Evolutionary conservation across 2,113 vertebrate genomes (phyloP).

Genomic region (Azemiops feae): DNA sequence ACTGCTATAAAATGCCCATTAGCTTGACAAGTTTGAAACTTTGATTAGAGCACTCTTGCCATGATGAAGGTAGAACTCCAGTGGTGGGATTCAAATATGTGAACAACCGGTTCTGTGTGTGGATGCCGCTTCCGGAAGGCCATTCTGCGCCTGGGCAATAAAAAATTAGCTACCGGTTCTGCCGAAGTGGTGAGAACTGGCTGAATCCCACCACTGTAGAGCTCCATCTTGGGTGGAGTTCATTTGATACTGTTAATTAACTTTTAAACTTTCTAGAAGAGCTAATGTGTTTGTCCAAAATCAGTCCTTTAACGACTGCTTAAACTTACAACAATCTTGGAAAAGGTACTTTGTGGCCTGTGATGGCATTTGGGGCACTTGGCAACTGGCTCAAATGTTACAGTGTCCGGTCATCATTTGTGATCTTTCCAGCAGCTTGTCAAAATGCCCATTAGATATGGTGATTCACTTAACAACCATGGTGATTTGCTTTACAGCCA

Average conservation of each 20-base stretch:
- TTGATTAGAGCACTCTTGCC: background rate
- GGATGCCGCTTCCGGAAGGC: too few relatives aligned
- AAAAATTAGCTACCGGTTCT: too few relatives aligned
- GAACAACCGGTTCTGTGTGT: too few relatives aligned
- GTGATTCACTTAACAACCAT: background rate
- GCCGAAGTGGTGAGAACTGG: too few relatives aligned
- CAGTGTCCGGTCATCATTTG: too few relatives aligned
- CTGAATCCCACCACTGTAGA: too few relatives aligned
- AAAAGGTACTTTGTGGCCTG: background rate
- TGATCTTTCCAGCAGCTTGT: too few relatives aligned
- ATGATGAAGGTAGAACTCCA: background rate
- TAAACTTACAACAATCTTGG: background rate
- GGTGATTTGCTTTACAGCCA: background rate
- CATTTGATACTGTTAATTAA: background rate
- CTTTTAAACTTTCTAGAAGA: background rate
- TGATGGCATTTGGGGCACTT: background rate
- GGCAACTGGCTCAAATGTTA: too few relatives aligned
- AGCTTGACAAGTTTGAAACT: background rate
- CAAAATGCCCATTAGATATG: background rate
- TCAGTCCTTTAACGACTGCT: background rate
- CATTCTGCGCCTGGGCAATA: too few relatives aligned
- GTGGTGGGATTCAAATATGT: too few relatives aligned
- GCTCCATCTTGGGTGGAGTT: background rate
- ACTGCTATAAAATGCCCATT: background rate
- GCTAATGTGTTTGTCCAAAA: background rate